phyloP scores from a whole-genome alignment of 2,797 vertebrate genomes.

The Trachops cirrhosus region DNA sequence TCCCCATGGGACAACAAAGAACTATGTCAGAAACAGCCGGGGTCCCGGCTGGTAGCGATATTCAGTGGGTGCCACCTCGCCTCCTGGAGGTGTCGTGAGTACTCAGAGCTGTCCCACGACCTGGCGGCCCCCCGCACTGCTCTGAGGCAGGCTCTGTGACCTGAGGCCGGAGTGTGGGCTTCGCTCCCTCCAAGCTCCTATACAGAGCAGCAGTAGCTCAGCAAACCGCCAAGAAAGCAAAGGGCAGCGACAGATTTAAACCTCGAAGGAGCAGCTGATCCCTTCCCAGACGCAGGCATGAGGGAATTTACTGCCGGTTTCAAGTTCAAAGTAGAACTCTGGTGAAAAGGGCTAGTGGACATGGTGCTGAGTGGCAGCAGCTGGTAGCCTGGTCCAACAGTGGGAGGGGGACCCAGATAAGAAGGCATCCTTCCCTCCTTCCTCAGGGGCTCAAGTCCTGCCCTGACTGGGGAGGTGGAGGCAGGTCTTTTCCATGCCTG shows the following conservation, averaged over 20 bases:
- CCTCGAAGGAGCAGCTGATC: background rate
- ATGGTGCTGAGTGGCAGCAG: background rate
- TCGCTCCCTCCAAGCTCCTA: background rate
- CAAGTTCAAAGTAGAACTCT: constrained; percentile 48
- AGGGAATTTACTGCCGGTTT: background rate
- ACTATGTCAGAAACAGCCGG: background rate
- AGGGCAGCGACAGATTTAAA: background rate
- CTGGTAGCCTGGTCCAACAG: background rate
- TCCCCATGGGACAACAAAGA: background rate
- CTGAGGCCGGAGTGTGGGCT: background rate
- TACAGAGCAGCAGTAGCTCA: background rate
- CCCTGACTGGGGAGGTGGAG: background rate
- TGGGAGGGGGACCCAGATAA: background rate
- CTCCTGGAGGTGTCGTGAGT: fast-evolving
- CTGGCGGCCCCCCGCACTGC: background rate
- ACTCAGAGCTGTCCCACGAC: background rate
- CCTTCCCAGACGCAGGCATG: background rate
- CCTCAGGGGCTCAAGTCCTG: background rate
- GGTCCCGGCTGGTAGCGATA: background rate
- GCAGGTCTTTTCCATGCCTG: background rate
- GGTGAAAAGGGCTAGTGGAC: background rate
- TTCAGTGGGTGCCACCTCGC: fast-evolving
- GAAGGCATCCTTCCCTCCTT: background rate
- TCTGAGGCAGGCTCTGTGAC: background rate
- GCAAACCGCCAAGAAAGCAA: background rate